Evolutionary conservation across 1,140 invertebrate genomes (phyloP), one percentile per base, ranked within the genome.

Genomic region (Pararge aegeria): DNA sequence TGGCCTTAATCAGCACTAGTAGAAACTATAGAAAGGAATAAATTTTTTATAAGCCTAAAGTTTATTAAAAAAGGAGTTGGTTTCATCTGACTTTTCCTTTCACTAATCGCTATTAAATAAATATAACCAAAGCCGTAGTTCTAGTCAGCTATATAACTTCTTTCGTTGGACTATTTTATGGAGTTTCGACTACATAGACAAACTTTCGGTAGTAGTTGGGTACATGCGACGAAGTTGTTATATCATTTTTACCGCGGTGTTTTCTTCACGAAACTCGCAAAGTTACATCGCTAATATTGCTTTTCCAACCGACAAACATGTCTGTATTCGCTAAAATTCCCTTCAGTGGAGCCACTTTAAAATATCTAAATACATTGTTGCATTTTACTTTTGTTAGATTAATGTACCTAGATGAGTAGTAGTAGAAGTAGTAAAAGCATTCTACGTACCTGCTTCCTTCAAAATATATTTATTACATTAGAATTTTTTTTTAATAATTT

Each of bases 181-280:
- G 29, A 15, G 19, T 34, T 51, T 18, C 29, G 9, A 46, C 42
- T 46, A 46, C 42, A 46, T n/a, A 29, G 18, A 21, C 1, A 54
- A 54, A 54, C 51, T 51, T 51, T 51, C 30, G 9, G 15, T 51
- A 27, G 24, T n/a, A n/a, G n/a, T n/a, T n/a, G n/a, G n/a, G n/a
- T 40, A 46, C 30, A 54, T 15, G 51, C 13, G 13, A 13, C 27
- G 16, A 54, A 38, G 34, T 34, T 54, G 51, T 54, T 15, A 54
- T 21, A 40, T 10, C 46, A 21, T 37, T 30, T 50, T 34, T 37
- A 38, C 29, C 44, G 29, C 18, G 42, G 10, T 48, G 46, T 57
- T 51, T 51, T 51, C 49, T 19, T 51, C n/a, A 29, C 24, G 15
- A 37, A 34, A 51, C n/a, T 51, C 1, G 21, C 27, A 18, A 46